Conservation (phyloP, 1,140 invertebrate genomes). For the Eubasilissa regina region DNA sequence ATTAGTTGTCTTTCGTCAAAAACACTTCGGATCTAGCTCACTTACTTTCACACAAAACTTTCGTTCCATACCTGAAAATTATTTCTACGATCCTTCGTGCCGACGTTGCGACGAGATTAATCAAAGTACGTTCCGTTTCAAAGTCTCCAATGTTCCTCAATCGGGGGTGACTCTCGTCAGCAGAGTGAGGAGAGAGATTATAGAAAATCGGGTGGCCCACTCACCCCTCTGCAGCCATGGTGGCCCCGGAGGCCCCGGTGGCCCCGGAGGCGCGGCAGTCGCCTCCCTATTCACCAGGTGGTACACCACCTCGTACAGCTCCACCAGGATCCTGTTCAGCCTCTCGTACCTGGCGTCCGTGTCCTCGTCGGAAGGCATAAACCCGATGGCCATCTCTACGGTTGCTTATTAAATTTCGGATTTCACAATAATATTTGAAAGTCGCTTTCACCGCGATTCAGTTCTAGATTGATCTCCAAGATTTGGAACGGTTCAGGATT, state of each 20-base stretch:
- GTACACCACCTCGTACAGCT: conserved; percentile 71
- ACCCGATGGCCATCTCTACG: conserved; percentile 70
- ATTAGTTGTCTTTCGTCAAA: no score
- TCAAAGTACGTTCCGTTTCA: background rate
- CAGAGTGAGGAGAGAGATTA: background rate
- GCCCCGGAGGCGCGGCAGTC: background rate
- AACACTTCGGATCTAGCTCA: no score
- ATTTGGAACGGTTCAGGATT: background rate
- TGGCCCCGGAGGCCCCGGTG: background rate
- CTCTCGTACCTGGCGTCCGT: conserved; percentile 71
- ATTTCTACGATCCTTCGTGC: no score
- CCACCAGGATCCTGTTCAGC: conserved; percentile 70
- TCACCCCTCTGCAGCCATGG: conserved; percentile 3
- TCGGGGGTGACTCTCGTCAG: background rate
- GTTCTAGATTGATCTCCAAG: no score
- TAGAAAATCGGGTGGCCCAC: background rate
- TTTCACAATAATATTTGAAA: no score
- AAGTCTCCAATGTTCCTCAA: background rate
- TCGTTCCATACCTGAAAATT: no score
- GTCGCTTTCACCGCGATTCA: no score
- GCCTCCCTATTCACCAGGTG: conserved; percentile 69
- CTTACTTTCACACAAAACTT: no score
- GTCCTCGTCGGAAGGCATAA: conserved; percentile 70
- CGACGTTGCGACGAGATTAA: no score
- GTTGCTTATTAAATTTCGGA: background rate